Conservation (phyloP, 2,113 vertebrate genomes). For the Sphyrna mokarran region DNA sequence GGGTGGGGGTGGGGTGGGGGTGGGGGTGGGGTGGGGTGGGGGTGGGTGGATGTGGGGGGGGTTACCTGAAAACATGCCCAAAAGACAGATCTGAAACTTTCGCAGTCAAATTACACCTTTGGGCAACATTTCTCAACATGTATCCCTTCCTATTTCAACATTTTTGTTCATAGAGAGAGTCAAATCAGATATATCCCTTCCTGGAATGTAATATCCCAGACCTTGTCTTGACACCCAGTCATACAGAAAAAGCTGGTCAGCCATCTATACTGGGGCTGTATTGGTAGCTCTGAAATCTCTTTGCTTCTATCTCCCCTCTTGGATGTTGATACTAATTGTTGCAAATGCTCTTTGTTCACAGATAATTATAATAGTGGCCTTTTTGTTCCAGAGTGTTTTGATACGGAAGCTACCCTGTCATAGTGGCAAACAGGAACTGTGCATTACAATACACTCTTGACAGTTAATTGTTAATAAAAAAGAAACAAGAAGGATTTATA, state of each 20-base stretch:
- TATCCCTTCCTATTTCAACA: too few relatives aligned
- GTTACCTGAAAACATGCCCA: too few relatives aligned
- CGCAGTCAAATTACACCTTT: too few relatives aligned
- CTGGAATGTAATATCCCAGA: too few relatives aligned
- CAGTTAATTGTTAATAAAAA: not conserved
- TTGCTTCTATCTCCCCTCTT: not conserved
- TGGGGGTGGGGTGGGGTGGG: too few relatives aligned
- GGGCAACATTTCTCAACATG: too few relatives aligned
- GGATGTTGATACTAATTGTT: not conserved
- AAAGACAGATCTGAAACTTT: too few relatives aligned
- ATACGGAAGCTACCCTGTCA: not conserved
- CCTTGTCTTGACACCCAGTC: too few relatives aligned
- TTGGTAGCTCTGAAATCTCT: not conserved
- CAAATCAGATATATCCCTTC: too few relatives aligned
- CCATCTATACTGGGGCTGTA: not conserved
- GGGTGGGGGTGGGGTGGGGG: too few relatives aligned
- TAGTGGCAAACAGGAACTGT: not conserved
- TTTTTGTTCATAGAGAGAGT: too few relatives aligned
- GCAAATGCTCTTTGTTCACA: not conserved
- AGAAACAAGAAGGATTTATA: not conserved
- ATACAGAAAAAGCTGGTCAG: not conserved
- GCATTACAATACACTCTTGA: not conserved
- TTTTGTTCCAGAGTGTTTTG: not conserved
- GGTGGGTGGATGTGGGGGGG: too few relatives aligned
- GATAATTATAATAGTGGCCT: not conserved